Conservation (phyloP, 1,140 invertebrate species). For the Oryctes rhinoceros region DNA sequence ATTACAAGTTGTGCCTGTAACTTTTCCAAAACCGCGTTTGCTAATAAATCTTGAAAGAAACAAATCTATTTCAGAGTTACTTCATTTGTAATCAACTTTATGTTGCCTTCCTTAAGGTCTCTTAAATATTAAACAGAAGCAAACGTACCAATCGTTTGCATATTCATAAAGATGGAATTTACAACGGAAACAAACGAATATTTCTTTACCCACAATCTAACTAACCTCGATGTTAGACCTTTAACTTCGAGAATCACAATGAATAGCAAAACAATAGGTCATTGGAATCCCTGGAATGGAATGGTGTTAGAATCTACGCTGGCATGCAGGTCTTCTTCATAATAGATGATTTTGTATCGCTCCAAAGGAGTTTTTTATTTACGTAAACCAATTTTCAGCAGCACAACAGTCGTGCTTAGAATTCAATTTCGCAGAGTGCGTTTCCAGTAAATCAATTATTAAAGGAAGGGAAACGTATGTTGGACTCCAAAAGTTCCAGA, state of each 20-base stretch:
- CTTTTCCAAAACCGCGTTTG: too few relatives aligned
- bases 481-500: neutral
- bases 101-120: neutral
- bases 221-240: too few relatives aligned
- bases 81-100: neutral
- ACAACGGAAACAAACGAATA: neutral
- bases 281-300: too few relatives aligned
- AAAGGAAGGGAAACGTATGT: neutral
- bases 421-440: conserved; percentile 17
- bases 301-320: too few relatives aligned
- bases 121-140: neutral
- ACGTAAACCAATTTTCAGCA: neutral
- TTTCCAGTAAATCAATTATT: neutral
- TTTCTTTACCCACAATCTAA: too few relatives aligned
- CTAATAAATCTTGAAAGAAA: too few relatives aligned
- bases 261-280: neutral
- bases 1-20: too few relatives aligned
- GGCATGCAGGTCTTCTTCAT: neutral
- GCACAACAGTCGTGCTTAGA: neutral
- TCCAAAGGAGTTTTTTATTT: neutral
- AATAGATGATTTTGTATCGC: neutral
- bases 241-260: neutral
- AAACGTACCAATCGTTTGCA: neutral
- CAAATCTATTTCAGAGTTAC: neutral
- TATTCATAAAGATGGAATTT: neutral